Percentiles rank a stretch among this genome's conserved stretches.
Evolutionary conservation across 2,888 invertebrate genomes (phyloP).

Genomic region (Microctonus hyperodae): DNA sequence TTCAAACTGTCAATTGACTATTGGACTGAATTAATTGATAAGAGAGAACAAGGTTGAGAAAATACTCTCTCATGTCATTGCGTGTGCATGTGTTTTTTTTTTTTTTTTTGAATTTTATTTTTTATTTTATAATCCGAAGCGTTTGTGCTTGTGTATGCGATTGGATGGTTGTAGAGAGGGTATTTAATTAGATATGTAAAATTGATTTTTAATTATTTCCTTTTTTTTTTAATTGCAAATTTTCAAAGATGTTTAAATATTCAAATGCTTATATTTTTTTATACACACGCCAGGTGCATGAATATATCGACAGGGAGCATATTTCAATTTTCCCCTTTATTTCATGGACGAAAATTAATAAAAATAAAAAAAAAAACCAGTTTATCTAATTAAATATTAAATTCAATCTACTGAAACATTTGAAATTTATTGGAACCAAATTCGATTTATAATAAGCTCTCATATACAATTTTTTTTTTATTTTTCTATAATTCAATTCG

Average conservation of each 20-base stretch:
- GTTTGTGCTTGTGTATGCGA: not conserved
- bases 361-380: no score
- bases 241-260: not conserved
- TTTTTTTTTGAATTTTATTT: not conserved
- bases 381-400: no score
- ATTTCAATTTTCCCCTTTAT: no score
- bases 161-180: not conserved
- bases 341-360: no score
- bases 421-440: no score
- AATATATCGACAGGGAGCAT: no score
- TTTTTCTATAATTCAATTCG: no score
- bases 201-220: not conserved
- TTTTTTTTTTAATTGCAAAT: not conserved
- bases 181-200: not conserved
- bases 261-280: not conserved
- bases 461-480: no score
- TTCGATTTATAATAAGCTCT: no score
- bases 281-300: not conserved
- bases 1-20: slow-evolving; percentile 37
- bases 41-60: not conserved
- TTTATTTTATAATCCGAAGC: not conserved
- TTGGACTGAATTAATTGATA: slow-evolving; percentile 24
- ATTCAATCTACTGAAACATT: no score
- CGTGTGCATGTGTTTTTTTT: not conserved
- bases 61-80: not conserved